Evolutionary conservation across 1,140 invertebrate genomes (phyloP).

Genomic region (Chironomus striatipennis): DNA sequence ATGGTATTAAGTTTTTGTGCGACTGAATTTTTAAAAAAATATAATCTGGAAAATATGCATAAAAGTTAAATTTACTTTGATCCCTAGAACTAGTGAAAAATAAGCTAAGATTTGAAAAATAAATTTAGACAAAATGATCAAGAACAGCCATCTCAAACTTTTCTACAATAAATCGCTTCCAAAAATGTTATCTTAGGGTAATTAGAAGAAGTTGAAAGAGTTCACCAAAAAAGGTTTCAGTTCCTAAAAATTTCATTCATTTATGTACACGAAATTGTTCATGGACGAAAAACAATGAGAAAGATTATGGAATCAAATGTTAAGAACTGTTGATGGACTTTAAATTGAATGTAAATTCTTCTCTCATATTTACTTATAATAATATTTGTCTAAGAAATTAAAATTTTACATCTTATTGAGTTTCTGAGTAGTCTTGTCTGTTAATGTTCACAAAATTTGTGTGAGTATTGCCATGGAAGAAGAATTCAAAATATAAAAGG

Average conservation of each 20-base stretch:
- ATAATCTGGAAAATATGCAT: too few relatives aligned
- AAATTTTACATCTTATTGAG: slow-evolving; percentile 20
- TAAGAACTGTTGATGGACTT: slow-evolving; percentile 18
- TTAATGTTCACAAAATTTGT: too few relatives aligned
- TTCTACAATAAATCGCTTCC: too few relatives aligned
- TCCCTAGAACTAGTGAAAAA: too few relatives aligned
- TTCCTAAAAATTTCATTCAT: not conserved
- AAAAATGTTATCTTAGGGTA: not conserved
- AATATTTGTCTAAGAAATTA: slow-evolving; percentile 22
- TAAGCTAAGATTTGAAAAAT: too few relatives aligned
- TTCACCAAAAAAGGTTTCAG: not conserved
- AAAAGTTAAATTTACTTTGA: too few relatives aligned
- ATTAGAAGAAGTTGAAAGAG: not conserved
- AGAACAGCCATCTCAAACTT: too few relatives aligned
- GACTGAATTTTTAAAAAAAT: too few relatives aligned
- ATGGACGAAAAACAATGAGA: not conserved
- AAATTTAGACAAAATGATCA: too few relatives aligned
- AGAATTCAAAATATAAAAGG: not conserved
- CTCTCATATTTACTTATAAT: not conserved
- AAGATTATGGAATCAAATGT: slow-evolving; percentile 17
- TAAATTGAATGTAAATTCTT: not conserved
- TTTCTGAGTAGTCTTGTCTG: too few relatives aligned
- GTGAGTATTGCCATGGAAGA: too few relatives aligned
- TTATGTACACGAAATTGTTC: not conserved
- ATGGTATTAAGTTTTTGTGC: too few relatives aligned